A percentile compares a stretch with the other conserved stretches of the same genome.
These are phyloP conservation scores for Psophia crepitans DNA, from an alignment of 2,113 vertebrate species.

Conservation along the genomic window DNA sequence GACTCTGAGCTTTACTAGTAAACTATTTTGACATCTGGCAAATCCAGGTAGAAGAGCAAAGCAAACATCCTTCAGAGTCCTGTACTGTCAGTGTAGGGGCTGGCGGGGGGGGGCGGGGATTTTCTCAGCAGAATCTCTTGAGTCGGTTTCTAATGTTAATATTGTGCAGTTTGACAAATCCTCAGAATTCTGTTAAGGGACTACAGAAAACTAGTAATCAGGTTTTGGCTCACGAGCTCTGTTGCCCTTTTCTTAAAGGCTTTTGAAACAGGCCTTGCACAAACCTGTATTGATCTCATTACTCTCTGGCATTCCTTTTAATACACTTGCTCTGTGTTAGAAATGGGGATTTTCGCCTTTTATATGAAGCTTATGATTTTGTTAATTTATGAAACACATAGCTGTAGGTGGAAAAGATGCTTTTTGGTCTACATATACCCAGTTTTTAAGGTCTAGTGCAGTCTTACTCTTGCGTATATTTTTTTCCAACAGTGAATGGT, in stretches of 20 bases:
- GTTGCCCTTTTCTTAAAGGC: not conserved
- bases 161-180: not conserved
- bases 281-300: not conserved
- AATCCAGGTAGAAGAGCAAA: not conserved
- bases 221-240: not conserved
- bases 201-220: not conserved
- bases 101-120: too few relatives aligned
- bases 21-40: not conserved
- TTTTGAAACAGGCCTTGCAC: not conserved
- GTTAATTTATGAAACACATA: not conserved
- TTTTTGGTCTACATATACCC: not conserved
- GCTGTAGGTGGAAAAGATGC: not conserved
- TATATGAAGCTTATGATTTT: not conserved
- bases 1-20: not conserved
- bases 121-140: not conserved
- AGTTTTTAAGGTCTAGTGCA: not conserved
- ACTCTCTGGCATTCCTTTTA: not conserved
- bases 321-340: not conserved
- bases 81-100: not conserved
- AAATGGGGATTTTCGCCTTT: not conserved
- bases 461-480: not conserved
- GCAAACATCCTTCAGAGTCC: not conserved
- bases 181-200: not conserved
- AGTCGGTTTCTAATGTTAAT: not conserved
- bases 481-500: slow-evolving; percentile 83